A percentile compares a stretch with the other conserved stretches of the same genome.
These are phyloP conservation scores for Romanogobio albipinnatus DNA, from an alignment of 2,113 vertebrate species.

Conservation along the genomic window DNA sequence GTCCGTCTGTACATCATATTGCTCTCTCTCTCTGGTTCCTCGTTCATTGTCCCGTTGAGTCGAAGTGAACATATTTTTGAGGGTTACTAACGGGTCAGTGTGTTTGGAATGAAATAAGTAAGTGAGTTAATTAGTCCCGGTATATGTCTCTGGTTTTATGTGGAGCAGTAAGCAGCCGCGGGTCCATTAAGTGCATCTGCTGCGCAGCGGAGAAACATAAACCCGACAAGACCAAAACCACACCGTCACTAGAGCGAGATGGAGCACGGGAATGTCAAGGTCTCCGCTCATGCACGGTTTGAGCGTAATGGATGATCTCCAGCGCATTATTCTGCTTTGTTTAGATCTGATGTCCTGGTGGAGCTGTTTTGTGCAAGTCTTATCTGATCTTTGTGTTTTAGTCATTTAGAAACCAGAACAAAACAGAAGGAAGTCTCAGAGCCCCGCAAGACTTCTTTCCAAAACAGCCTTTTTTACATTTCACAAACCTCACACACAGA, in stretches of 20 bases:
- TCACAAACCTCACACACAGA: neutral
- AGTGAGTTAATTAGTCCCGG: slow-evolving; percentile 25
- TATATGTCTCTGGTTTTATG: slow-evolving; percentile 37
- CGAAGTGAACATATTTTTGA: slow-evolving; percentile 25
- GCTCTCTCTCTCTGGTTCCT: neutral
- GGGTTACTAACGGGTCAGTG: slow-evolving; percentile 36
- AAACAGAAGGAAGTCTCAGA: neutral
- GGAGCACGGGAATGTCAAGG: slow-evolving; percentile 28
- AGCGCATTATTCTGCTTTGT: neutral
- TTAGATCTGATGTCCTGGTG: slow-evolving; percentile 3
- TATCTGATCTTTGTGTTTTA: slow-evolving; percentile 17
- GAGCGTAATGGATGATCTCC: neutral
- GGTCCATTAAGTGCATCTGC: slow-evolving; percentile 71
- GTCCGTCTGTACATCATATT: slow-evolving; percentile 43
- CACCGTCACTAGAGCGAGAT: slow-evolving; percentile 58
- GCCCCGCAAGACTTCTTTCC: neutral
- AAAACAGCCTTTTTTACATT: slow-evolving; percentile 53
- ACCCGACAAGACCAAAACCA: slow-evolving; percentile 55
- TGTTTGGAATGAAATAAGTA: slow-evolving; percentile 45
- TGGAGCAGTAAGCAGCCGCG: slow-evolving; percentile 64
- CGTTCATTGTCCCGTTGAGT: slow-evolving; percentile 11
- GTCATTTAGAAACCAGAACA: slow-evolving; percentile 9
- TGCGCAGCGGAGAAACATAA: slow-evolving; percentile 61
- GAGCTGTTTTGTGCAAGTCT: neutral
- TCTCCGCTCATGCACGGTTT: neutral